Percentiles rank a stretch among this genome's conserved stretches.
These are phyloP conservation scores for Bucco capensis DNA, from an alignment of 2,113 vertebrate genomes.

Conservation along the genomic window DNA sequence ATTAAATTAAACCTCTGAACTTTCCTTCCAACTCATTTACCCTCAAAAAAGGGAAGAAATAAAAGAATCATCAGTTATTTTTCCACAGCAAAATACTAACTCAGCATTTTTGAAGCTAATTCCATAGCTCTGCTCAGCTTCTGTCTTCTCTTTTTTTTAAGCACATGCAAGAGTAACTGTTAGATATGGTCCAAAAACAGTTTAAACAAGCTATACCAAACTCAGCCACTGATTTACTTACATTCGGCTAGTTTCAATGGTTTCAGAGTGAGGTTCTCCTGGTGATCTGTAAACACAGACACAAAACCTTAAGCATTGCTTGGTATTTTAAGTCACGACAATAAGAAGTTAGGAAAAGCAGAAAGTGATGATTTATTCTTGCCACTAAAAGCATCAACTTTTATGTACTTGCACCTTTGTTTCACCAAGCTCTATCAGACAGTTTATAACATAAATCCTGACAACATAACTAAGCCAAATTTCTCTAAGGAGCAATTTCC, in stretches of 20 bases:
- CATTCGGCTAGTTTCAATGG: slow-evolving; percentile 95
- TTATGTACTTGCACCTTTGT: background rate
- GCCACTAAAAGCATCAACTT: background rate
- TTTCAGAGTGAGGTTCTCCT: slow-evolving; percentile 83
- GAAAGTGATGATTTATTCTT: background rate
- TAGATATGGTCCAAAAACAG: background rate
- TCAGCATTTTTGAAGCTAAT: background rate
- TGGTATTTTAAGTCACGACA: background rate
- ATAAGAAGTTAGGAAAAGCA: background rate
- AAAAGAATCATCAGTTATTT: background rate
- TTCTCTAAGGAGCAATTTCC: background rate
- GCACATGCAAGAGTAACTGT: background rate
- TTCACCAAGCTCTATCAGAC: background rate
- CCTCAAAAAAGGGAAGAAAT: background rate
- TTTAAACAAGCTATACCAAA: background rate
- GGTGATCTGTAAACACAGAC: slow-evolving; percentile 81
- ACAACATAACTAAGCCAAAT: background rate
- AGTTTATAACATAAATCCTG: background rate
- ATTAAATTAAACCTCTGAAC: background rate
- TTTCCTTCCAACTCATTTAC: background rate
- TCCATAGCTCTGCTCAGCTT: background rate
- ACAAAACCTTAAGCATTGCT: slow-evolving; percentile 10
- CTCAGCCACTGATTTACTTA: slow-evolving; percentile 75
- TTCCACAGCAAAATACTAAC: background rate
- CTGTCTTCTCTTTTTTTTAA: background rate